Percentiles rank a stretch among this genome's conserved stretches.
Evolutionary conservation across 2,797 vertebrate genomes (phyloP).

Genomic region (Lepilemur ruficaudatus): DNA sequence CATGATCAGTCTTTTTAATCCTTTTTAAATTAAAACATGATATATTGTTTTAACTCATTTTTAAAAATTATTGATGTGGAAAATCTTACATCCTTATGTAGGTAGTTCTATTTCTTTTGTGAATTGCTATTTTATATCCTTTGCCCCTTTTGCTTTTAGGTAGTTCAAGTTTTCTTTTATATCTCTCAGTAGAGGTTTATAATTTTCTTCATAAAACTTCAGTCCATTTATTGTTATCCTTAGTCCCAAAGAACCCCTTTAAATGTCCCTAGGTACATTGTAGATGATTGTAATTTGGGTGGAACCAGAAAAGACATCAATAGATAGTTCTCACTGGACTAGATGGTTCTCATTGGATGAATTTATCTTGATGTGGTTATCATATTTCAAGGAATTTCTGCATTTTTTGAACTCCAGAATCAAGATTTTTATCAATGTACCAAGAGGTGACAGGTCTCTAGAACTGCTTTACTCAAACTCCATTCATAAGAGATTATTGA

Average conservation of each 20-base stretch:
- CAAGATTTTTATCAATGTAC: neutral
- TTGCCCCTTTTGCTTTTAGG: conserved; percentile 23
- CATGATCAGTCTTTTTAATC: neutral
- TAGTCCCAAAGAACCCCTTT: neutral
- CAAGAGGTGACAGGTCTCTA: neutral
- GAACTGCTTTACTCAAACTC: neutral
- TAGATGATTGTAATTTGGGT: neutral
- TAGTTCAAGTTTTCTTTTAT: neutral
- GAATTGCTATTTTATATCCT: neutral
- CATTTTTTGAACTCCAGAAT: neutral
- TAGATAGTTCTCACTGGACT: neutral
- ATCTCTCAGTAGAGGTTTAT: neutral
- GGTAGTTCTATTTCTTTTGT: neutral
- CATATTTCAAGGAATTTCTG: neutral
- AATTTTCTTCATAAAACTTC: neutral
- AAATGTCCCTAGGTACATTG: neutral
- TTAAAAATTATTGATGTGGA: neutral
- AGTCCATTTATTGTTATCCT: neutral
- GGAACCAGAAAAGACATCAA: neutral
- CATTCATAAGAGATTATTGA: neutral
- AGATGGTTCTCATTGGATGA: neutral
- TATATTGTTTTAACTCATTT: neutral
- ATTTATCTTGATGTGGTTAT: conserved; percentile 6
- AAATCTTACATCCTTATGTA: neutral
- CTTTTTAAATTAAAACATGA: neutral